Evolutionary conservation across 2,888 invertebrate species (phyloP), one percentile per base, ranked within the genome.

Genomic region (Lasiommata megera): DNA sequence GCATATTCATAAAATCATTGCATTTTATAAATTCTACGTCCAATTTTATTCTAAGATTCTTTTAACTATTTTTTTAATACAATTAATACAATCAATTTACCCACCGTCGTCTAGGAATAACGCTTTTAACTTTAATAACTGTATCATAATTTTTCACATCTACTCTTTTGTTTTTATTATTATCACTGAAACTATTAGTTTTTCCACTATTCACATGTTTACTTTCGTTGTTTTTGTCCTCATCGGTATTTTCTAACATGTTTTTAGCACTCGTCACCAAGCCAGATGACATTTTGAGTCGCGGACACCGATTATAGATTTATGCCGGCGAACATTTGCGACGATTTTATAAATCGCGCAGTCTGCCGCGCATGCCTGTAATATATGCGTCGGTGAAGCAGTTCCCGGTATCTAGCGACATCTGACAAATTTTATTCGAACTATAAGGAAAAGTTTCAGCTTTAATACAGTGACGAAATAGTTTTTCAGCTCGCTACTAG

Each of bases 261-360:
- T 69, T 81, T 73, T 76, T 71, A 51, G 74, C 62, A 63, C 67
- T 73, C 65, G 64, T 78, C 69, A 70, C 72, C 66, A 73, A 67
- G 71, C 72, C 72, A 73, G 77, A 77, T 82, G 87, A 87, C 85
- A 87, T 84, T 85, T 82, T 84, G 77, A 71, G 77, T 73, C 71
- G 74, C 18, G 73, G 70, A 76, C 81, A 82, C 80, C 82, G 79
- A 84, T 80, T 88, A 88, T 87, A 85, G 88, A 88, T 88, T 88
- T 88, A 79, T 78, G 84, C 73, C 80, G 77, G 79, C 77, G 68
- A 74, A 77, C 82, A 82, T 87, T 87, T 83, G 83, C 78, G 75
- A 73, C 74, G 82, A 88, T 82, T 85, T 89, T 88, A 83, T 88
- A 89, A 82, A 82, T 82, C 87, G 88, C 89, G 89, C 90, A 90